Percentiles rank a stretch among this genome's conserved stretches.
Conservation (phyloP, 2,888 invertebrate species). For the Cataglyphis livida region DNA sequence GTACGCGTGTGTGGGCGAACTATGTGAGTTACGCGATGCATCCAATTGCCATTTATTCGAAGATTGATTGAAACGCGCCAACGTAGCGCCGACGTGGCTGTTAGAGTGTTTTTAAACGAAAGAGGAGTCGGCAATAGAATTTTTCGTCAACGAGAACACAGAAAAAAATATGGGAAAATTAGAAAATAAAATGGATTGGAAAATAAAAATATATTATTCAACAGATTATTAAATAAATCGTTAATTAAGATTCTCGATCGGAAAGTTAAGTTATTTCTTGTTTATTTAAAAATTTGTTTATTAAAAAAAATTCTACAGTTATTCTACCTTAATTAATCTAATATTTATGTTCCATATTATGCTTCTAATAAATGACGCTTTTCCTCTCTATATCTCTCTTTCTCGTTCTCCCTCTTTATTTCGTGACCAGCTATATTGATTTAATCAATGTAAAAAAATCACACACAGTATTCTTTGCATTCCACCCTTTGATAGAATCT, state of each 20-base stretch:
- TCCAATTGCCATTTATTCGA: conserved; percentile 64
- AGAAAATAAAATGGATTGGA: neutral
- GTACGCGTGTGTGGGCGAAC: neutral
- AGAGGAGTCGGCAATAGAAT: conserved; percentile 49
- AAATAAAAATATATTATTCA: neutral
- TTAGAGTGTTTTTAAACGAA: conserved; percentile 67
- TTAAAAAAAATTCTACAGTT: neutral
- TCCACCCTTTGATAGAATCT: conserved; percentile 42
- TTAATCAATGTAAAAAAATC: neutral
- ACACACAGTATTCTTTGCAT: neutral
- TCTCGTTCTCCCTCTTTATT: neutral
- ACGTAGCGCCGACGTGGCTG: conserved; percentile 35
- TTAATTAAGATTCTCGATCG: neutral
- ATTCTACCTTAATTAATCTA: neutral
- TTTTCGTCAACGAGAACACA: neutral
- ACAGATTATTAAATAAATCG: neutral
- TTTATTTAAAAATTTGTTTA: neutral
- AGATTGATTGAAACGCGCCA: conserved; percentile 69
- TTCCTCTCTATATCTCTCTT: too few relatives aligned
- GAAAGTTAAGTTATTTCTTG: neutral
- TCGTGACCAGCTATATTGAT: neutral
- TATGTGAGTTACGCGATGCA: conserved; percentile 63
- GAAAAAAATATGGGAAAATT: neutral
- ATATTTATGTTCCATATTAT: neutral
- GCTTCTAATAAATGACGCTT: too few relatives aligned